Percentiles rank a stretch among this genome's conserved stretches.
Evolutionary conservation across 2,113 vertebrate species (phyloP).

Genomic region (Chamaea fasciata): DNA sequence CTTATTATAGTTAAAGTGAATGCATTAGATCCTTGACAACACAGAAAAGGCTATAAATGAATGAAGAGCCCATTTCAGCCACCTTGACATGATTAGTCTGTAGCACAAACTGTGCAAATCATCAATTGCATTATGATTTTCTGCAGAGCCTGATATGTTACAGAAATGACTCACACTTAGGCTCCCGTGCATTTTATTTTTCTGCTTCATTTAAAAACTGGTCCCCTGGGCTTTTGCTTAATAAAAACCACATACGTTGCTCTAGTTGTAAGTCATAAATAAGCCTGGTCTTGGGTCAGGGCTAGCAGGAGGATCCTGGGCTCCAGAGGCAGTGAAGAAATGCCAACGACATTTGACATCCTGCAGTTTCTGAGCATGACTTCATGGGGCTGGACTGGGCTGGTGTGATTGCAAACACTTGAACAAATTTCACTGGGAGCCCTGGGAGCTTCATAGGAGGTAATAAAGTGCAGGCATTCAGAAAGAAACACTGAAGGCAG

Average conservation of each 20-base stretch:
- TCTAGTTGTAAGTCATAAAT: slow-evolving; percentile 4
- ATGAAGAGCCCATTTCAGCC: neutral
- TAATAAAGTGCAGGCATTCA: neutral
- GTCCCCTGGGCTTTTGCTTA: neutral
- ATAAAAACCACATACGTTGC: neutral
- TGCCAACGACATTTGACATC: slow-evolving; percentile 37
- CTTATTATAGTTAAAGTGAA: neutral
- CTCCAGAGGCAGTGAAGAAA: slow-evolving; percentile 31
- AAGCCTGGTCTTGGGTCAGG: neutral
- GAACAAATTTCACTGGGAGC: slow-evolving; percentile 33
- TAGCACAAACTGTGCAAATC: neutral
- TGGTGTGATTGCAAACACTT: slow-evolving; percentile 16
- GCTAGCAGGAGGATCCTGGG: slow-evolving; percentile 4
- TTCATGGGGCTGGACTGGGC: neutral
- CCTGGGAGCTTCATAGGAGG: slow-evolving; percentile 1
- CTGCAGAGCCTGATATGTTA: neutral
- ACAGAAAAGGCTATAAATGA: neutral
- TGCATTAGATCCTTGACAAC: neutral
- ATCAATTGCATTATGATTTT: neutral
- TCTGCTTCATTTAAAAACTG: neutral
- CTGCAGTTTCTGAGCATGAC: slow-evolving; percentile 33
- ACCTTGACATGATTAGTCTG: neutral
- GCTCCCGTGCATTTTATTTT: neutral
- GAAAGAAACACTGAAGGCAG: neutral
- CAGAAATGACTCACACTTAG: neutral